These are phyloP conservation scores for Alviniconcha marisindica DNA, from an alignment of 1,140 invertebrate genomes.

Conservation along the genomic window DNA sequence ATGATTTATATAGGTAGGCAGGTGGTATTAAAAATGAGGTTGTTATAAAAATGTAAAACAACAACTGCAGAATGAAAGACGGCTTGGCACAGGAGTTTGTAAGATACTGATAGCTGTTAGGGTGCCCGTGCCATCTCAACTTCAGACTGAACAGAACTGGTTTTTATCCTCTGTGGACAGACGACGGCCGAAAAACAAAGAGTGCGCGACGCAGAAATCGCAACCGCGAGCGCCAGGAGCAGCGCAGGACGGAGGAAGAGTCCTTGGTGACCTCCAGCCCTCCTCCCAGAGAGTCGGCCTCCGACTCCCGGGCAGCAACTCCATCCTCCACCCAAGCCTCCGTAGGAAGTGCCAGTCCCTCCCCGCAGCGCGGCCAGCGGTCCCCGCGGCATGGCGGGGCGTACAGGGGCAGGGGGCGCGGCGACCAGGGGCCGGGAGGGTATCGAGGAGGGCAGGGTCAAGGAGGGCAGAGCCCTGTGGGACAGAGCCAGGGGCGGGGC, in stretches of 20 bases:
- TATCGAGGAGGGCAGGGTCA: neutral
- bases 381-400: slow-evolving; percentile 1
- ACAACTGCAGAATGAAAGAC: no score
- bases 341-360: slow-evolving; percentile 15
- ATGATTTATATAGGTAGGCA: no score
- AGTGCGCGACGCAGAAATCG: neutral
- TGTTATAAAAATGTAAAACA: no score
- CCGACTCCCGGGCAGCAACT: slow-evolving; percentile 18
- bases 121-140: no score
- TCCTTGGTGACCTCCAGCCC: neutral
- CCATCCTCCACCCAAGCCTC: slow-evolving; percentile 26
- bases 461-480: slow-evolving; percentile 27
- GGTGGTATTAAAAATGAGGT: no score
- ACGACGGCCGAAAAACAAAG: neutral
- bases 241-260: neutral
- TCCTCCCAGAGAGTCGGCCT: neutral
- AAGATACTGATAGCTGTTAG: no score
- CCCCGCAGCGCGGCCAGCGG: slow-evolving; percentile 15
- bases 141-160: no score
- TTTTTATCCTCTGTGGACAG: no score
- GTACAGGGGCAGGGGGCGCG: neutral
- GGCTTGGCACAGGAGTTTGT: no score
- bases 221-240: neutral
- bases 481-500: slow-evolving; percentile 20
- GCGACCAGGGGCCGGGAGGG: neutral